Base-by-base conservation (phyloP, 2,797 vertebrate genomes). In the Gambelia wislizenii region DNA sequence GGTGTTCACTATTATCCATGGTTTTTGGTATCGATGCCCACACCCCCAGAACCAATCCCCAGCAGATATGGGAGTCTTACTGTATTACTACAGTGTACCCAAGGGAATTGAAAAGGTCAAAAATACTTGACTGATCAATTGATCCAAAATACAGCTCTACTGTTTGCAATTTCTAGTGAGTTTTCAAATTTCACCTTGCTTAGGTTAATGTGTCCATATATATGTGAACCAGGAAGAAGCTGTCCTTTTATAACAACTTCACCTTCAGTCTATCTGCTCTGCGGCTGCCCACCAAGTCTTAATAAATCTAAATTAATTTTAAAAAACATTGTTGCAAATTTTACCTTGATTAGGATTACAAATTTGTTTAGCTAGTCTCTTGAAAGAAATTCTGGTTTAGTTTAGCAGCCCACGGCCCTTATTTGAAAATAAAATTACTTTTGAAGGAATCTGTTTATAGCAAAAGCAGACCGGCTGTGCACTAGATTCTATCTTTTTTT, bases 101-200 rank as follows among this genome's bases (percentile, higher is more conserved):
- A 59, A 59, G 20, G 18, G 56, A 59, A 59, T 22, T 59, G 56
- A 59, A 59, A 59, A 59, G 16, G 4, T 4, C 20, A 59, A 22
- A 59, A 20, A 59, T 59, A 59, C 56, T 59, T 59, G 56, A 59
- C 56, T 6, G 20, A 59, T 59, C 18, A 59, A 59, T 22, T 22
- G 56, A 59, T 20, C 56, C 18, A 59, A 54, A 54, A 54, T 54
- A 16, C 52, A 54, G 52, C 13, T 14, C 52, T 84, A 30, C 33
- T 25, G 0, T 70, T 52, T 44, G 36, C 9, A 56, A 81, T 52
- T 81, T 82, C 39, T 33, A 56, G 39, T 56, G 72, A 13, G 14
- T 82, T 82, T 81, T 56, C 27, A 81, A 47, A 87, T 82, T 44
- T 74, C 36, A 81, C 30, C 20, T 81, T 42, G 33, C 49, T 72